phyloP scores from a whole-genome alignment of 64 coral and sea anemone genomes.

The Actinia equina region DNA sequence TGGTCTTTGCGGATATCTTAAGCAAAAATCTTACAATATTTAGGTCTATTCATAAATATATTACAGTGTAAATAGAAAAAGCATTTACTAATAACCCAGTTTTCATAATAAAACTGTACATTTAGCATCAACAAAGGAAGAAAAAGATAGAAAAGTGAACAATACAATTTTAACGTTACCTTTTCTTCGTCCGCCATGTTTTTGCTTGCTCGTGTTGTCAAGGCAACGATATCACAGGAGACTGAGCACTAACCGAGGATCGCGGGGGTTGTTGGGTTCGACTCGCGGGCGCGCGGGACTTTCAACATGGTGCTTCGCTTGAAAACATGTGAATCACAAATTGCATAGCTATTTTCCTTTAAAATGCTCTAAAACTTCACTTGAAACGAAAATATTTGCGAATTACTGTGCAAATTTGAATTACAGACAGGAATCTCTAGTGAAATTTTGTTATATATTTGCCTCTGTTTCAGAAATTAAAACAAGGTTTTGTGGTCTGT shows the following conservation, averaged over 20 bases:
- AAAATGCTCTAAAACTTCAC: neutral
- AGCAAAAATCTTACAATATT: neutral
- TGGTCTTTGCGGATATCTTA: too few relatives aligned
- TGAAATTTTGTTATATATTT: too few relatives aligned
- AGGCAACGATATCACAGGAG: neutral
- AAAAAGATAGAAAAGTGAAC: neutral
- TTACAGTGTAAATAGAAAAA: neutral
- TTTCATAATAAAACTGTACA: neutral
- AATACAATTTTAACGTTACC: slow-evolving; percentile 26
- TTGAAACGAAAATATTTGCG: neutral
- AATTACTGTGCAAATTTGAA: neutral
- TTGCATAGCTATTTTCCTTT: neutral
- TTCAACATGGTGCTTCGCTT: neutral
- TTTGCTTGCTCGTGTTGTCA: slow-evolving; percentile 21
- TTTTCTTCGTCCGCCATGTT: slow-evolving; percentile 64
- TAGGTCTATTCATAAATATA: neutral
- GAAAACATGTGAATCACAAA: neutral
- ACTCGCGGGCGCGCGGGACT: neutral
- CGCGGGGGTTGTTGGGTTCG: neutral
- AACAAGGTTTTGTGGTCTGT: too few relatives aligned
- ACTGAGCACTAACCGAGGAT: neutral
- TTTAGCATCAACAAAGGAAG: neutral
- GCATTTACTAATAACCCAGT: neutral
- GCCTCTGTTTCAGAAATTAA: too few relatives aligned
- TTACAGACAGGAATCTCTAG: too few relatives aligned